These are phyloP conservation scores for Hirtodrosophila histrioides DNA, from an alignment of 2,888 invertebrate genomes.

Conservation along the genomic window DNA sequence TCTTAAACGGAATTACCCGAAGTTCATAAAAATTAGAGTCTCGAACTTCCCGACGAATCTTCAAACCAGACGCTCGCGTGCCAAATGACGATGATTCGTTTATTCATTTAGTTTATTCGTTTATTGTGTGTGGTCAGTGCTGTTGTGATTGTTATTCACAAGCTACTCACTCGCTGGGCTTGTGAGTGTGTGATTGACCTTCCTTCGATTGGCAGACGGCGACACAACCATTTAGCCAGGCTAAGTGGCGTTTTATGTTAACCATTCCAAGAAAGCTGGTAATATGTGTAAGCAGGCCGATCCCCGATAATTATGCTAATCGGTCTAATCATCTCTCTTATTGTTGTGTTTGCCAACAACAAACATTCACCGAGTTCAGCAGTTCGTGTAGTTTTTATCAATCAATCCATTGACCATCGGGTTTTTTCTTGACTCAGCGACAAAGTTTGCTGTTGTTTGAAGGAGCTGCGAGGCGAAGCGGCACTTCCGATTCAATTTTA, in stretches of 20 bases:
- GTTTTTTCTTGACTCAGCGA: conserved; percentile 58
- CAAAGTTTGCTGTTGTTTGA: conserved; percentile 24
- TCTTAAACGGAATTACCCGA: conserved; percentile 70
- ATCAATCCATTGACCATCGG: conserved; percentile 65
- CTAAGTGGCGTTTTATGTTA: conserved; percentile 72
- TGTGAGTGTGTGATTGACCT: conserved; percentile 64
- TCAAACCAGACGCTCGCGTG: conserved; percentile 32
- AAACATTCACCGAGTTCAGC: conserved; percentile 21
- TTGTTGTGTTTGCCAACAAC: conserved; percentile 54
- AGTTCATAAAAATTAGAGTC: conserved; percentile 70
- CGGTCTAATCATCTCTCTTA: conserved; percentile 39
- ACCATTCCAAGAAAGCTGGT: conserved; percentile 74
- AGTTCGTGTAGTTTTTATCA: conserved; percentile 57
- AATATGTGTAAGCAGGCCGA: conserved; percentile 51
- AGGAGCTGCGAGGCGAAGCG: conserved; percentile 32
- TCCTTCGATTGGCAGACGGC: conserved; percentile 41
- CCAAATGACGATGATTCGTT: conserved; percentile 26
- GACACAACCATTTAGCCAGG: conserved; percentile 29
- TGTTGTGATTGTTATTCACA: conserved; percentile 37
- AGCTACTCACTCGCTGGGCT: conserved; percentile 10
- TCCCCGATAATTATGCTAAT: conserved; percentile 70
- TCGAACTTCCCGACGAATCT: conserved; percentile 13
- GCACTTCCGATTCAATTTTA: conserved; percentile 62
- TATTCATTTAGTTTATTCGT: conserved; percentile 22
- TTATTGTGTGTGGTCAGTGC: conserved; percentile 63